These are phyloP conservation scores for Ptyas mucosa DNA, from an alignment of 2,113 vertebrate genomes.

Conservation along the genomic window DNA sequence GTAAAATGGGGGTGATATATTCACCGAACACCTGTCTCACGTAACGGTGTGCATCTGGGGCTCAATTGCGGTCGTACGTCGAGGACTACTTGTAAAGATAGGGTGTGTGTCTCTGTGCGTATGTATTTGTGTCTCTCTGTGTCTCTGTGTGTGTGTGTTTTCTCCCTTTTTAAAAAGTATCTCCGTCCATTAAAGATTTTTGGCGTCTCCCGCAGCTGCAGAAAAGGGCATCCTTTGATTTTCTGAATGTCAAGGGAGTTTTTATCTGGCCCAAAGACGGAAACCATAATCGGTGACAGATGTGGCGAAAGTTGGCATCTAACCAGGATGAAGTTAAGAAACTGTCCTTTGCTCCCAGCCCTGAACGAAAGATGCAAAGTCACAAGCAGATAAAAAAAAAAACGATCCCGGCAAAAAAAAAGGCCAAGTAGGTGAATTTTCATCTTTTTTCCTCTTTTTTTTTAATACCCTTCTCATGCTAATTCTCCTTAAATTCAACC, in stretches of 20 bases:
- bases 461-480: not conserved
- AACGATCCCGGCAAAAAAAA: too few species aligned
- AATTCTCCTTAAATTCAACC: not conserved
- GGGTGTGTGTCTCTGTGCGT: too few species aligned
- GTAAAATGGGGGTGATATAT: too few species aligned
- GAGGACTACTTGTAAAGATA: too few species aligned
- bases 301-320: slow-evolving; percentile 36
- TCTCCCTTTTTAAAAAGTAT: not conserved
- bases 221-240: slow-evolving; percentile 38
- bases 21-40: too few species aligned
- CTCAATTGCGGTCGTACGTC: too few species aligned
- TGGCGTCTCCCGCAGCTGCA: not conserved
- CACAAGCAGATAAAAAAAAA: slow-evolving; percentile 38
- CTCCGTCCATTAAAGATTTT: not conserved
- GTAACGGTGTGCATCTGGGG: too few species aligned
- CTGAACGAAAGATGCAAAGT: slow-evolving; percentile 71
- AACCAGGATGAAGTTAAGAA: slow-evolving; percentile 23
- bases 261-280: slow-evolving; percentile 60
- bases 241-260: slow-evolving; percentile 43
- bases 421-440: not conserved
- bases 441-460: not conserved
- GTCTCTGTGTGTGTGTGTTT: not conserved
- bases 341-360: slow-evolving; percentile 61
- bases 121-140: not conserved
- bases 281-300: slow-evolving; percentile 34